These are phyloP conservation scores for Drosophila repleta DNA, from an alignment of 1,140 invertebrate species.

Conservation along the genomic window DNA sequence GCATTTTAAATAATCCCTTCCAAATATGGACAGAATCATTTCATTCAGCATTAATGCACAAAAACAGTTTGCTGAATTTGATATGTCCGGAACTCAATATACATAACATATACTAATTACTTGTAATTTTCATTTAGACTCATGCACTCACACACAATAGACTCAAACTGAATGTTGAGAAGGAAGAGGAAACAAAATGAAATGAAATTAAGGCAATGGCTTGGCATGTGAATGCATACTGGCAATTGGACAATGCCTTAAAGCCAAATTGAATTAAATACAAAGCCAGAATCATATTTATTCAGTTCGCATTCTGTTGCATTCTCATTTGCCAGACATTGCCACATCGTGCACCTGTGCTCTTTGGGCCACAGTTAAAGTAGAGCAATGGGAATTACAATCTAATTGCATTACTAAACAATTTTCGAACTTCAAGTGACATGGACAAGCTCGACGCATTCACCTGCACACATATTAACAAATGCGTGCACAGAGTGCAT, in stretches of 20 bases:
- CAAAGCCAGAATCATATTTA: conserved; percentile 6
- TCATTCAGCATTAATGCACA: too few relatives aligned
- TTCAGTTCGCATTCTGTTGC: conserved; percentile 13
- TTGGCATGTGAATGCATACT: conserved; percentile 7
- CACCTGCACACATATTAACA: neutral
- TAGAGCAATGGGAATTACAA: conserved; percentile 63
- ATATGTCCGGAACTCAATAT: too few relatives aligned
- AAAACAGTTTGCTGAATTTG: too few relatives aligned
- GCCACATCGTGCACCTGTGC: conserved; percentile 25
- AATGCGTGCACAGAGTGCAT: neutral
- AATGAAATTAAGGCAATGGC: conserved; percentile 25
- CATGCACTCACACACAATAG: neutral
- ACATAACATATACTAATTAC: conserved; percentile 33
- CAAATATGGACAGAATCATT: too few relatives aligned
- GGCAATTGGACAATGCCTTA: conserved; percentile 10
- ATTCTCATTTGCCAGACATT: conserved; percentile 7
- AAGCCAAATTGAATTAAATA: conserved; percentile 34
- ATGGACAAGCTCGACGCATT: conserved; percentile 26
- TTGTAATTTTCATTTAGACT: conserved; percentile 21
- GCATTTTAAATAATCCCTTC: too few relatives aligned
- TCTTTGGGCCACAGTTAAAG: conserved; percentile 21
- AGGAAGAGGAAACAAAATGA: neutral
- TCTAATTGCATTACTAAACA: conserved; percentile 78
- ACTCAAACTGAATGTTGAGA: neutral
- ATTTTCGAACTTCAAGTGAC: conserved; percentile 67